Percentiles rank a stretch among this genome's conserved stretches.
Evolutionary conservation across 2,888 invertebrate genomes (phyloP).

Genomic region (Plemyria rubiginata): DNA sequence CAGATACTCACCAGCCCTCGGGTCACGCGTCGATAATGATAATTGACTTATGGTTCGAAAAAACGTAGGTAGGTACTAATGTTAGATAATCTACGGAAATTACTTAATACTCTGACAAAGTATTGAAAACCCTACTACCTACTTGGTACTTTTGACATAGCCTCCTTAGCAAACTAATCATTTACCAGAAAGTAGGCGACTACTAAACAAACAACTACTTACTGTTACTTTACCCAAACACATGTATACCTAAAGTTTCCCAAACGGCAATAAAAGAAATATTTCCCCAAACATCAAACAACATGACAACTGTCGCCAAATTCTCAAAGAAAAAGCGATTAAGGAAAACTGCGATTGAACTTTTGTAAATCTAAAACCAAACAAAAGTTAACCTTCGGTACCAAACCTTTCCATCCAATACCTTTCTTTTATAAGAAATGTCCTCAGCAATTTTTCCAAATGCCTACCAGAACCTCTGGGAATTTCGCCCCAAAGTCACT

Average conservation of each 20-base stretch:
- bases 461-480: neutral
- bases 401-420: slow-evolving; percentile 40
- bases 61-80: no score
- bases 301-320: slow-evolving; percentile 19
- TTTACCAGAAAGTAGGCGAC: no score
- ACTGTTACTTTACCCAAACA: no score
- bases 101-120: no score
- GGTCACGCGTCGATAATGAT: no score
- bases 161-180: no score
- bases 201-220: no score
- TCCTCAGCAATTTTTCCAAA: slow-evolving; percentile 11
- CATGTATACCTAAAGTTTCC: neutral
- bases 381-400: slow-evolving; percentile 45
- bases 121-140: no score
- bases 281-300: slow-evolving; percentile 7
- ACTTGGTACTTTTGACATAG: no score
- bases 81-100: no score
- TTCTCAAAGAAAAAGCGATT: slow-evolving; percentile 37
- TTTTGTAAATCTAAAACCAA: slow-evolving; percentile 42
- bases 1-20: no score
- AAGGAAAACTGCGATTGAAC: slow-evolving; percentile 41
- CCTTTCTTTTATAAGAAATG: slow-evolving; percentile 39
- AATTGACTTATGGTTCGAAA: no score
- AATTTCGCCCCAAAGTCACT: slow-evolving; percentile 8
- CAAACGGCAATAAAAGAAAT: neutral